These are phyloP conservation scores for Bembecia ichneumoniformis DNA, from an alignment of 2,888 invertebrate genomes.

Conservation along the genomic window DNA sequence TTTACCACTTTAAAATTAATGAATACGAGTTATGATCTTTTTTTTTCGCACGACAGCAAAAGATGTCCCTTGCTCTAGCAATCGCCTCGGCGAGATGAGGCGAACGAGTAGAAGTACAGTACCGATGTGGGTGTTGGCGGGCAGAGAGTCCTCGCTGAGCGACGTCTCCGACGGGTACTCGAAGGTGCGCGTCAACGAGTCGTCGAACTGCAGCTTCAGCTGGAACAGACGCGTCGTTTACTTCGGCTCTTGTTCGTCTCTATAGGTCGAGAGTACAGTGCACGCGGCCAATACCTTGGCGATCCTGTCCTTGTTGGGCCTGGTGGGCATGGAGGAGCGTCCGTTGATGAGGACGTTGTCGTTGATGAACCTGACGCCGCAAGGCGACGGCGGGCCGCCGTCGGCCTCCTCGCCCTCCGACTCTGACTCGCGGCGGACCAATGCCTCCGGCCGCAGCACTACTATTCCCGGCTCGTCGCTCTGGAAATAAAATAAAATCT, in stretches of 20 bases:
- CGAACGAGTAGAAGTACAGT: conserved; percentile 5
- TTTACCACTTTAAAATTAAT: too few species aligned
- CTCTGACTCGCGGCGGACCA: conserved; percentile 45
- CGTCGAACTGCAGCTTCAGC: conserved; percentile 92
- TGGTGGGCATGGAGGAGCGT: conserved; percentile 82
- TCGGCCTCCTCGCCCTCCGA: conserved; percentile 31
- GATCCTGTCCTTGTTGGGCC: conserved; percentile 58
- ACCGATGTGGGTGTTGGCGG: conserved; percentile 56
- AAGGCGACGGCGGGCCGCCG: conserved; percentile 84
- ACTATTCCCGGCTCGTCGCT: conserved; percentile 59
- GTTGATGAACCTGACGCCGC: conserved; percentile 87
- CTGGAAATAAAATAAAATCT: too few species aligned
- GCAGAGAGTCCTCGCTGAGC: conserved; percentile 75
- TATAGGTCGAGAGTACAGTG: too few species aligned
- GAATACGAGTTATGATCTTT: too few species aligned
- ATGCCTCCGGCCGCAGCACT: conserved; percentile 71
- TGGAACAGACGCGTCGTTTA: too few species aligned
- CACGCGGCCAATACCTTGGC: conserved; percentile 46
- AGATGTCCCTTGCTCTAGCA: too few species aligned
- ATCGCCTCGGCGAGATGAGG: too few species aligned
- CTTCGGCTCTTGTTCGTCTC: not conserved
- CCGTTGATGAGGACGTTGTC: conserved; percentile 93
- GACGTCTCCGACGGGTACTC: conserved; percentile 96
- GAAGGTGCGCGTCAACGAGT: conserved; percentile 87
- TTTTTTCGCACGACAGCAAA: too few species aligned